Conservation (phyloP, 2,113 vertebrate genomes). For the Monopterus albus region DNA sequence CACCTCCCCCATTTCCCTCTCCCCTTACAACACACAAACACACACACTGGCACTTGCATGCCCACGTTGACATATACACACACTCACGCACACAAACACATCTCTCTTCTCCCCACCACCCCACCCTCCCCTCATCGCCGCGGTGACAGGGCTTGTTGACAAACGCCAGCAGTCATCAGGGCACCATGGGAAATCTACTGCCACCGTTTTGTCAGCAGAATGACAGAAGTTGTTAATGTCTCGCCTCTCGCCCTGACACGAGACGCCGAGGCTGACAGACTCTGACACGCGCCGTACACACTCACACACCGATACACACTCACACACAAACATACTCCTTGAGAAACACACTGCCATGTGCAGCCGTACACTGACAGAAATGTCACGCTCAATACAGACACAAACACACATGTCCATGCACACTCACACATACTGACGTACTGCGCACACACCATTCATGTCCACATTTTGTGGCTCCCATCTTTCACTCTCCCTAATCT, state of each 20-base stretch:
- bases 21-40: slow-evolving; percentile 41
- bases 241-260: slow-evolving; percentile 98
- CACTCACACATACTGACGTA: slow-evolving; percentile 32
- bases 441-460: slow-evolving; percentile 61
- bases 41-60: slow-evolving; percentile 23
- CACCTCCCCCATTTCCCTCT: slow-evolving; percentile 27
- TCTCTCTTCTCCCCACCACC: slow-evolving; percentile 87
- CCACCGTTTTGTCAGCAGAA: slow-evolving; percentile 99
- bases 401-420: slow-evolving; percentile 37
- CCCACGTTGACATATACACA: slow-evolving; percentile 37
- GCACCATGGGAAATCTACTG: slow-evolving; percentile 99
- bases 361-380: slow-evolving; percentile 78
- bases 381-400: slow-evolving; percentile 40
- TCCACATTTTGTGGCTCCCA: slow-evolving; percentile 75
- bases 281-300: slow-evolving; percentile 87
- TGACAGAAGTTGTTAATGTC: slow-evolving; percentile 99
- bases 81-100: slow-evolving; percentile 80
- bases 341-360: slow-evolving; percentile 32
- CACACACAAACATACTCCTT: slow-evolving; percentile 10
- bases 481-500: slow-evolving; percentile 59
- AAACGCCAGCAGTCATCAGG: slow-evolving; percentile 99
- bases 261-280: slow-evolving; percentile 97
- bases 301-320: slow-evolving; percentile 18
- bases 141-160: slow-evolving; percentile 99
- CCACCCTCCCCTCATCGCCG: slow-evolving; percentile 92